Percentiles rank a stretch among this genome's conserved stretches.
phyloP scores from a whole-genome alignment of 2,113 vertebrate species.

The Phycodurus eques region DNA sequence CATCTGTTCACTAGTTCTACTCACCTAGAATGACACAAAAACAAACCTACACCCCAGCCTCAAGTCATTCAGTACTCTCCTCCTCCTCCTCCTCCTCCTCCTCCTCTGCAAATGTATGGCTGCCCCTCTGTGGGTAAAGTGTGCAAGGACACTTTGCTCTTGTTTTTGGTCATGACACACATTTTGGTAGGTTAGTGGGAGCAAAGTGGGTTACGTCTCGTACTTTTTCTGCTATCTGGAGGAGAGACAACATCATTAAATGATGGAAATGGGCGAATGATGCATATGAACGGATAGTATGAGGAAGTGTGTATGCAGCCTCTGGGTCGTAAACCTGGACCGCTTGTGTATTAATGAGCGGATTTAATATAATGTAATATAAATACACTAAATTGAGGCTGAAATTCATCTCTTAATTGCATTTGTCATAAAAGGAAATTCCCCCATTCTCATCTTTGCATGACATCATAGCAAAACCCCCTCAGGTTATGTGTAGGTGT shows the following conservation, averaged over 20 bases:
- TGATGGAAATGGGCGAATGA: neutral
- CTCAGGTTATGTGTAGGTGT: slow-evolving; percentile 20
- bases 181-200: slow-evolving; percentile 66
- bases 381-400: neutral
- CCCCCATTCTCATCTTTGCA: neutral
- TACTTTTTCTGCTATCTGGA: slow-evolving; percentile 14
- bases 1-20: neutral
- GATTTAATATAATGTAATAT: neutral
- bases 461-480: neutral
- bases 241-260: slow-evolving; percentile 29
- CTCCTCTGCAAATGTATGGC: slow-evolving; percentile 39
- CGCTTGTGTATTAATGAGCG: neutral
- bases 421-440: neutral
- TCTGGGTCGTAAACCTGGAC: neutral
- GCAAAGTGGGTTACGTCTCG: slow-evolving; percentile 31
- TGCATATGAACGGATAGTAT: neutral
- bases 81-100: neutral
- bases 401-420: neutral
- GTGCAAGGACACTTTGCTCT: slow-evolving; percentile 68
- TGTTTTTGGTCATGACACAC: slow-evolving; percentile 64
- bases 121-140: slow-evolving; percentile 72
- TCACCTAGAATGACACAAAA: neutral
- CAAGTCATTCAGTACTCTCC: neutral
- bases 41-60: neutral
- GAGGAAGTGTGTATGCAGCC: neutral